A percentile compares a stretch with the other conserved stretches of the same genome.
phyloP scores from a whole-genome alignment of 2,113 vertebrate genomes.

The Phodopus roborovskii region DNA sequence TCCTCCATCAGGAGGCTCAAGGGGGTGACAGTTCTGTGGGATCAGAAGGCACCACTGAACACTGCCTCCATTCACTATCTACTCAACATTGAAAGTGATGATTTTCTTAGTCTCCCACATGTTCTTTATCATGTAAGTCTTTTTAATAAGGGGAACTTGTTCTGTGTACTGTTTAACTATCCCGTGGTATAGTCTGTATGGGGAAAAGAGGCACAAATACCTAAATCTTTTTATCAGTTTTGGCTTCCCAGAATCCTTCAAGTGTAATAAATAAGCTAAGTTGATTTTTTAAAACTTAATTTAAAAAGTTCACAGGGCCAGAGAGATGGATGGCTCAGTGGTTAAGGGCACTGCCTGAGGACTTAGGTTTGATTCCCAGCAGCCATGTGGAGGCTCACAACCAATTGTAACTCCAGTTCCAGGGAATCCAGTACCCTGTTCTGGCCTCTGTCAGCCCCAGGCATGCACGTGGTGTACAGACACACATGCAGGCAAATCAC shows the following conservation, averaged over 20 bases:
- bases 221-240: constrained; percentile 49
- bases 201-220: not conserved
- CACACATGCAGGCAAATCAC: not conserved
- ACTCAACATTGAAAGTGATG: not conserved
- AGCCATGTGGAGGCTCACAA: not conserved
- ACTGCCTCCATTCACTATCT: not conserved
- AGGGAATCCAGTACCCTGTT: not conserved
- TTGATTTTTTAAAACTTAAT: not conserved
- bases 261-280: not conserved
- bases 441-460: not conserved
- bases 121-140: not conserved
- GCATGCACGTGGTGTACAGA: not conserved
- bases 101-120: constrained; percentile 50
- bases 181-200: not conserved
- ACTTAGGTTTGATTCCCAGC: not conserved
- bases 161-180: not conserved
- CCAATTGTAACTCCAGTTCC: not conserved
- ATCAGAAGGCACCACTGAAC: not conserved
- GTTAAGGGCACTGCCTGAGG: not conserved
- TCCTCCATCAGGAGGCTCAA: not conserved
- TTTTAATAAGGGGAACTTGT: not conserved
- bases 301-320: not conserved
- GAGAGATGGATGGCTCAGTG: not conserved
- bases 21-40: not conserved
- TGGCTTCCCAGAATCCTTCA: not conserved